Evolutionary conservation across 2,797 vertebrate genomes (phyloP).

Genomic region (Betta splendens): DNA sequence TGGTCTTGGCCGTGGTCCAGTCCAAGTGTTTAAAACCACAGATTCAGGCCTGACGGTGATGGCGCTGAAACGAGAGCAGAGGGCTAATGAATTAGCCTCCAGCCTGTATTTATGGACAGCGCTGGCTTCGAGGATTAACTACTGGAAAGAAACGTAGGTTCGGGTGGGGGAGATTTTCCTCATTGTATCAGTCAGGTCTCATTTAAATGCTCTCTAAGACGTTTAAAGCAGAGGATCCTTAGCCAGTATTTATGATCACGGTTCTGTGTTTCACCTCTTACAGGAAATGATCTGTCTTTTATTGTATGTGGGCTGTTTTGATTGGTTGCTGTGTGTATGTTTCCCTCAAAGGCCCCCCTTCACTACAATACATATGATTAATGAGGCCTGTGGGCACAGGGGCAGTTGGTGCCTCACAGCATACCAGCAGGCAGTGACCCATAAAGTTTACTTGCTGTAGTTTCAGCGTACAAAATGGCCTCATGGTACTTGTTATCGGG

Average conservation of each 20-base stretch:
- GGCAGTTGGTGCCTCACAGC: slow-evolving; percentile 56
- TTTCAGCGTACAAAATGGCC: slow-evolving; percentile 32
- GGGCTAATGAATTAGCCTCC: slow-evolving; percentile 35
- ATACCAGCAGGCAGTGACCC: slow-evolving; percentile 54
- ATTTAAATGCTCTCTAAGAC: neutral
- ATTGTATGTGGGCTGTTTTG: slow-evolving; percentile 26
- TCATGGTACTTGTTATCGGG: slow-evolving; percentile 1
- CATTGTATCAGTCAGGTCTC: neutral
- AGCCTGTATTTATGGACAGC: slow-evolving; percentile 21
- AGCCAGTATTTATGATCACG: slow-evolving; percentile 6
- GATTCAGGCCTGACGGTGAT: slow-evolving; percentile 14
- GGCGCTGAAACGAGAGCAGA: slow-evolving; percentile 32
- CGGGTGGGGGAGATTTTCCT: neutral
- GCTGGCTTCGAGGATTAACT: slow-evolving; percentile 11
- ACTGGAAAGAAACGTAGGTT: neutral
- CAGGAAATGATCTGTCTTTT: slow-evolving; percentile 21
- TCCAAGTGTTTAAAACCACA: slow-evolving; percentile 19
- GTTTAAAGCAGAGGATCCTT: slow-evolving; percentile 10
- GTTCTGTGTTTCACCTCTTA: slow-evolving; percentile 29
- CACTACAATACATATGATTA: slow-evolving; percentile 76
- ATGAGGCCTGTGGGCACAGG: slow-evolving; percentile 70
- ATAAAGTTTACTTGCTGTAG: slow-evolving; percentile 46
- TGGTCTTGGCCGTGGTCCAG: slow-evolving; percentile 55
- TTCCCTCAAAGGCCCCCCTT: slow-evolving; percentile 59
- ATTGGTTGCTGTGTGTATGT: slow-evolving; percentile 44